Evolutionary conservation across 2,797 vertebrate genomes (phyloP), one percentile per base, ranked within the genome.

Genomic region (Lacerta viridis): DNA sequence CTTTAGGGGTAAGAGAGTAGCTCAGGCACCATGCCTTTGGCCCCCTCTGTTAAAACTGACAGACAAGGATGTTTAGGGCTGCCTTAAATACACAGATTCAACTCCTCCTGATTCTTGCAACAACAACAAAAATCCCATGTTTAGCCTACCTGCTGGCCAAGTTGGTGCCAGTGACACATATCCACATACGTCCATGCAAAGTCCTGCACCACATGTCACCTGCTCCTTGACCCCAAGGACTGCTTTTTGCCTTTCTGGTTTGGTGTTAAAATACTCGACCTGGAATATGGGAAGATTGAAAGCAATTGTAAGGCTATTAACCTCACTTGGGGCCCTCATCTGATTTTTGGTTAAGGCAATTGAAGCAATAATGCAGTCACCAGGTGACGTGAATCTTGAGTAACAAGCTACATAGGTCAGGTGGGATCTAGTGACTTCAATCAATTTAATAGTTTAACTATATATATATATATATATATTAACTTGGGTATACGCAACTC

Each of bases 1-100:
- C 95, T 96, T 92, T 96, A 97, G 96, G 94, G 95, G 95, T 96
- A 96, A 97, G 96, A 97, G 93, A 96, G 96, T 95, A 96, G 95
- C 88, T 92, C 90, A 88, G 93, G 90, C 91, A 85, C 91, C 93
- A 88, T 8, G 64, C 86, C 94, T 92, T 87, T 0, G 0, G 92
- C 90, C 93, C 79, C 90, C 92, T 91, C 90, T 88, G 86, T 92
- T 90, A 71, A 66, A 80, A 88, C 74, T 87, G 91, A 18, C 0
- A 1, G 80, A 87, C 68, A 74, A 84, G 83, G 88, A 90, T 90
- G 78, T 88, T 68, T 88, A 68, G 80, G 61, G 74, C 41, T 68
- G 72, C 83, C 71, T 89, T 89, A 68, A 80, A 85, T 81, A 41
- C 43, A 80, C 10, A 89, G 71, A 55, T 50, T 68, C 55, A 61